Conservation (phyloP, 2,797 vertebrate species). For the Malacoraja senta region DNA sequence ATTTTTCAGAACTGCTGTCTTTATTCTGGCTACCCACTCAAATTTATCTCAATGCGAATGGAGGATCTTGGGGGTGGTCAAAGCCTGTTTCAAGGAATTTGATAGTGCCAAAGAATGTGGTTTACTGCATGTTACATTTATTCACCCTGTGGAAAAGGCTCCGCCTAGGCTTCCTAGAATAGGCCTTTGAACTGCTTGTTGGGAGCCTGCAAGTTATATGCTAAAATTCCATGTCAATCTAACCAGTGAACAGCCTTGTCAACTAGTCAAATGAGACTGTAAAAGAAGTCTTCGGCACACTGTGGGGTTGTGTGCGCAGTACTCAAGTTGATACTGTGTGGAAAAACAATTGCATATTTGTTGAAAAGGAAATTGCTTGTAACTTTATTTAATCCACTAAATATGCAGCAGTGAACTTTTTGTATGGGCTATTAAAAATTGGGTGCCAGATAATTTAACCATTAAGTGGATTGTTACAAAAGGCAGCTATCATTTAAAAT, state of each 20-base stretch:
- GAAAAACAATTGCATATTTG: neutral
- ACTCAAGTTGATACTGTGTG: no score
- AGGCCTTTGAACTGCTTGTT: neutral
- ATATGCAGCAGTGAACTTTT: neutral
- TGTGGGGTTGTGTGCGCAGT: neutral
- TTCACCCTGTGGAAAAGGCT: neutral
- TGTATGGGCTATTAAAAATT: neutral
- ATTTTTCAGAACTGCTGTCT: no score
- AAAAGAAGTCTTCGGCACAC: neutral
- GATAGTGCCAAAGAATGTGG: neutral
- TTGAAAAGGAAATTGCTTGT: neutral
- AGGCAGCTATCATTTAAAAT: neutral
- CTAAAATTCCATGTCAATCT: neutral
- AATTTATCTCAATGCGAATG: no score
- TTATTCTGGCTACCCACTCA: no score
- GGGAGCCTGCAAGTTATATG: neutral
- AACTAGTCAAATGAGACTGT: neutral
- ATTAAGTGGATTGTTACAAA: neutral
- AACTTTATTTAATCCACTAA: neutral
- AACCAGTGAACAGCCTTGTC: neutral
- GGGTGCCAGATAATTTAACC: neutral
- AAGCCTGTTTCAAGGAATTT: neutral
- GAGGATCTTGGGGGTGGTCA: neutral
- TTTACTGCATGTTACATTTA: neutral
- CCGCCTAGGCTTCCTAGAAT: neutral